These are phyloP conservation scores for Drosophila macrospina DNA, from an alignment of 2,888 invertebrate species.

Conservation along the genomic window DNA sequence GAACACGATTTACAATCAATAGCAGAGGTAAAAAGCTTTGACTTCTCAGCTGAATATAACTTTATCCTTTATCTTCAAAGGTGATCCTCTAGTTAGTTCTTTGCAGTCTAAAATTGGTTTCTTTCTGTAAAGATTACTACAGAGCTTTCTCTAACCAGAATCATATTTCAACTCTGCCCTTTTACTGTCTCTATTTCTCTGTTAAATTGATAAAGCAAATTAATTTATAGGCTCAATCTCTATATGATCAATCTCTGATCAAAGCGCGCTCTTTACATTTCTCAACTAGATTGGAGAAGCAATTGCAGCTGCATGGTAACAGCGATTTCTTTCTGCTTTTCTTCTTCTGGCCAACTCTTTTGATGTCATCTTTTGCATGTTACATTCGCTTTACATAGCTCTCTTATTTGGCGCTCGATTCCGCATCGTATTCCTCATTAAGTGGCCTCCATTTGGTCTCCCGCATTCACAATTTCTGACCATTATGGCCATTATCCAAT, in stretches of 20 bases:
- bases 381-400: neutral
- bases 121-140: neutral
- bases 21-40: too few species aligned
- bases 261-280: too few species aligned
- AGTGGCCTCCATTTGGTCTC: slow-evolving; percentile 6
- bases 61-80: neutral
- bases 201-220: too few species aligned
- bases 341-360: neutral
- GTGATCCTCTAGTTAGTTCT: too few species aligned
- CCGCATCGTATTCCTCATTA: slow-evolving; percentile 30
- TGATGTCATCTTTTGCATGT: neutral
- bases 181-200: too few species aligned
- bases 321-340: too few species aligned
- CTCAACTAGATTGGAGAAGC: neutral
- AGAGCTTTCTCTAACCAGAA: too few species aligned
- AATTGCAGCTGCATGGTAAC: neutral
- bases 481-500: slow-evolving; percentile 67
- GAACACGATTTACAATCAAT: too few species aligned
- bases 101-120: neutral
- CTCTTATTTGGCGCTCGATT: slow-evolving; percentile 7
- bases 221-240: too few species aligned
- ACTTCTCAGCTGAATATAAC: neutral
- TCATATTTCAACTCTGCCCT: too few species aligned
- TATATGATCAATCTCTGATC: too few species aligned
- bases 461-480: slow-evolving; percentile 35